A percentile compares a stretch with the other conserved stretches of the same genome.
Conservation (phyloP, 2,797 vertebrate species). For the Pseudocheirus occidentalis region DNA sequence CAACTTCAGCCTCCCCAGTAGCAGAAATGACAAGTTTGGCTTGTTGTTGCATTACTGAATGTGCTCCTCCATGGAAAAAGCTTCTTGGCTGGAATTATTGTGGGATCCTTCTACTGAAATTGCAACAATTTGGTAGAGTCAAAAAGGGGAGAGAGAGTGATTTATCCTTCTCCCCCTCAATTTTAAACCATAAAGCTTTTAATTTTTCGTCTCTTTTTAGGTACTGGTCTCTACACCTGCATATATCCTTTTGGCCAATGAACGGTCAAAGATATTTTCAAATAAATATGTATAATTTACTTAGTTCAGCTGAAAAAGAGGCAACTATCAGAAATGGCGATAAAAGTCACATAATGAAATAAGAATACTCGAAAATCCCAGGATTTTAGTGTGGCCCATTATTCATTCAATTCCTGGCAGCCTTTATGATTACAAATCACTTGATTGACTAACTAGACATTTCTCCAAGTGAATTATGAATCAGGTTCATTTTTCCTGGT, state of each 20-base stretch:
- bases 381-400: conserved; percentile 94
- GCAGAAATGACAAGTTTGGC: neutral
- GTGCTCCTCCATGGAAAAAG: neutral
- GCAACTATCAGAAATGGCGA: conserved; percentile 81
- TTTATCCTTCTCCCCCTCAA: conserved; percentile 3
- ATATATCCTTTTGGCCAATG: conserved; percentile 68
- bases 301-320: conserved; percentile 80
- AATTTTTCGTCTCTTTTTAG: conserved; percentile 31
- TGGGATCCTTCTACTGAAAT: neutral
- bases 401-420: conserved; percentile 97
- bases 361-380: conserved; percentile 84
- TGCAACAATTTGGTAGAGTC: neutral
- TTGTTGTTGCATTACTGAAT: neutral
- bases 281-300: conserved; percentile 81
- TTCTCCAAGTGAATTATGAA: conserved; percentile 95
- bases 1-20: neutral
- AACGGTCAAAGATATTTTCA: conserved; percentile 76
- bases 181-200: conserved; percentile 56
- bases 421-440: conserved; percentile 98
- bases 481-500: conserved; percentile 85
- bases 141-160: conserved; percentile 19
- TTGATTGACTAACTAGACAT: conserved; percentile 99
- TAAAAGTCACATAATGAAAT: conserved; percentile 86
- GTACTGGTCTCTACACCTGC: conserved; percentile 72
- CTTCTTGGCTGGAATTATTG: neutral